Evolutionary conservation across 2,113 vertebrate genomes (phyloP).

Genomic region (Atractosteus spatula): DNA sequence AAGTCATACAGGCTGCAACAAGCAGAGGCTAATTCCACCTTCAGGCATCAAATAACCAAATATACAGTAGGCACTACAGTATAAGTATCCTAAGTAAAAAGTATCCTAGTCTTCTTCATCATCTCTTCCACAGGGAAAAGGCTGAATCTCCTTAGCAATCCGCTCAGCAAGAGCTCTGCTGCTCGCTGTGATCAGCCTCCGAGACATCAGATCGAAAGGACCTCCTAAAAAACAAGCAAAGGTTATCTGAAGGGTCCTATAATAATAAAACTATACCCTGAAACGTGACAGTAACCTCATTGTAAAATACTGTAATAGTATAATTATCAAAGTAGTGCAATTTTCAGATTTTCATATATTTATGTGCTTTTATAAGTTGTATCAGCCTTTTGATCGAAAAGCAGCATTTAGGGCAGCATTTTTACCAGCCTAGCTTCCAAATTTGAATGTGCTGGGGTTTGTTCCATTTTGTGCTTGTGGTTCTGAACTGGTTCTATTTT

Average conservation of each 20-base stretch:
- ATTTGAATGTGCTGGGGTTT: too few species aligned
- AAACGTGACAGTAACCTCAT: background rate
- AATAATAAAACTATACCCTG: conserved; percentile 18
- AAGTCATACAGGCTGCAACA: too few species aligned
- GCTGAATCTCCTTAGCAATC: conserved; percentile 76
- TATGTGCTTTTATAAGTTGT: background rate
- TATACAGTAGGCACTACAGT: too few species aligned
- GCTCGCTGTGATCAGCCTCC: conserved; percentile 85
- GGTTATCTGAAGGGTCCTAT: too few species aligned
- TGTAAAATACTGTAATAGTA: background rate
- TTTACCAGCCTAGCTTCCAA: too few species aligned
- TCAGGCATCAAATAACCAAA: too few species aligned
- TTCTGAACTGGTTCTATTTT: too few species aligned
- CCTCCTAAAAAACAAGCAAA: conserved; percentile 65
- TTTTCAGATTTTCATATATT: background rate
- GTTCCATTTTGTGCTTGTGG: too few species aligned
- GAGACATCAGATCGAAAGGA: conserved; percentile 94
- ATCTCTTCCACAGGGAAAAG: conserved; percentile 76
- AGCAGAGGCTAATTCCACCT: too few species aligned
- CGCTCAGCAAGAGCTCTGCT: conserved; percentile 72
- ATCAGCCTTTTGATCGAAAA: background rate
- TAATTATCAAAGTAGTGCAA: background rate
- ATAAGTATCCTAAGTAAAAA: too few species aligned
- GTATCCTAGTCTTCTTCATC: conserved; percentile 48
- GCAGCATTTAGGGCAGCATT: background rate